Conservation (phyloP, 2,888 invertebrate species). For the Tridacna gigas region DNA sequence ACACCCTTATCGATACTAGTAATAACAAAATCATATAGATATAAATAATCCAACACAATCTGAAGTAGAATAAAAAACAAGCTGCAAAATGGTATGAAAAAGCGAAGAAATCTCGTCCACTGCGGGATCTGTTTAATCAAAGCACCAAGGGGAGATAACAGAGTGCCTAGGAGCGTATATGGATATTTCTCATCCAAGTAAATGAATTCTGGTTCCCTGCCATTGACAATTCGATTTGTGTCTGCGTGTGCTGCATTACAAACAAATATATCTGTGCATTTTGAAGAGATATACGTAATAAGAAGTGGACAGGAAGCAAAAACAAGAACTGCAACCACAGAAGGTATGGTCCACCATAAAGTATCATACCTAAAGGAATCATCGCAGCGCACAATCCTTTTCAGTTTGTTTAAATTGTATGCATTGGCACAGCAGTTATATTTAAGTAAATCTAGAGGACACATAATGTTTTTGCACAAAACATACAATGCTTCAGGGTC, state of each 20-base stretch:
- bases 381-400: conserved; percentile 34
- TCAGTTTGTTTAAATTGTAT: conserved; percentile 17
- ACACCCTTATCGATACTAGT: conserved; percentile 55
- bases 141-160: conserved; percentile 18
- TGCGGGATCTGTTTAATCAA: not conserved
- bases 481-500: conserved; percentile 34
- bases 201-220: conserved; percentile 11
- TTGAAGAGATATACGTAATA: conserved; percentile 12
- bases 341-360: conserved; percentile 61
- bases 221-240: not conserved
- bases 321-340: conserved; percentile 44
- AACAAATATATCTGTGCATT: not conserved
- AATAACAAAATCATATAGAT: conserved; percentile 41
- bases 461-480: conserved; percentile 56
- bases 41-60: conserved; percentile 45
- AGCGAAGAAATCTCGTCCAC: conserved; percentile 33
- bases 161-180: conserved; percentile 34
- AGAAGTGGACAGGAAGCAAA: conserved; percentile 58
- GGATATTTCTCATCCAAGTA: conserved; percentile 31
- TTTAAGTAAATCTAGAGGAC: conserved; percentile 52
- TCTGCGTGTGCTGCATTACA: not conserved
- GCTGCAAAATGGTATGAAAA: conserved; percentile 42
- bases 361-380: conserved; percentile 33
- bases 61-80: conserved; percentile 51
- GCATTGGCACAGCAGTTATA: conserved; percentile 51